Evolutionary conservation across 2,888 invertebrate genomes (phyloP).

Genomic region (Epirrita christyi): DNA sequence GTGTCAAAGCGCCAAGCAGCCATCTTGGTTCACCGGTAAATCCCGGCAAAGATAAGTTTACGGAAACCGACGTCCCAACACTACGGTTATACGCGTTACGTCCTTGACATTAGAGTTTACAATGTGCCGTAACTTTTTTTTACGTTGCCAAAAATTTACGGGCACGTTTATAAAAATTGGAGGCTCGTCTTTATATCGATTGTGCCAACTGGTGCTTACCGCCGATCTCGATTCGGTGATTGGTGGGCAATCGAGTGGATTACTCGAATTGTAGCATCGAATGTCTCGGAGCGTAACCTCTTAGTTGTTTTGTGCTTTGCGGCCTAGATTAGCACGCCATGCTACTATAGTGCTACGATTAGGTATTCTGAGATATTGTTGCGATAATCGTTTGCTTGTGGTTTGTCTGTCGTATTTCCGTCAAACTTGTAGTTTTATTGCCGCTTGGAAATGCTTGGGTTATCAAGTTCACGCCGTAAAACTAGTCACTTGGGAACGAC

Average conservation of each 20-base stretch:
- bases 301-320: conserved; percentile 42
- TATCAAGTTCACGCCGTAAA: conserved; percentile 13
- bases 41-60: conserved; percentile 55
- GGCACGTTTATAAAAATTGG: conserved; percentile 65
- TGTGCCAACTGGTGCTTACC: conserved; percentile 83
- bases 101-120: conserved; percentile 61
- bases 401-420: conserved; percentile 13
- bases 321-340: conserved; percentile 35
- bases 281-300: conserved; percentile 49
- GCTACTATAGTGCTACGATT: conserved; percentile 36
- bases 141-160: conserved; percentile 46
- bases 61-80: conserved; percentile 44
- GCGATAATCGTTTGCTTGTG: conserved; percentile 5
- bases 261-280: conserved; percentile 57
- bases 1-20: conserved; percentile 69
- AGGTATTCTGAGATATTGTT: conserved; percentile 19
- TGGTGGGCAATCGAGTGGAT: conserved; percentile 67
- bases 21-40: conserved; percentile 70
- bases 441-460: not conserved
- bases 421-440: conserved; percentile 8
- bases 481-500: not conserved
- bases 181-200: conserved; percentile 74
- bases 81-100: conserved; percentile 51
- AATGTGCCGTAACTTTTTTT: conserved; percentile 44
- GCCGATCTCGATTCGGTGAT: conserved; percentile 76